Percentiles rank a stretch among this genome's conserved stretches.
These are phyloP conservation scores for Cherax destructor DNA, from an alignment of 1,140 invertebrate species.

Conservation along the genomic window DNA sequence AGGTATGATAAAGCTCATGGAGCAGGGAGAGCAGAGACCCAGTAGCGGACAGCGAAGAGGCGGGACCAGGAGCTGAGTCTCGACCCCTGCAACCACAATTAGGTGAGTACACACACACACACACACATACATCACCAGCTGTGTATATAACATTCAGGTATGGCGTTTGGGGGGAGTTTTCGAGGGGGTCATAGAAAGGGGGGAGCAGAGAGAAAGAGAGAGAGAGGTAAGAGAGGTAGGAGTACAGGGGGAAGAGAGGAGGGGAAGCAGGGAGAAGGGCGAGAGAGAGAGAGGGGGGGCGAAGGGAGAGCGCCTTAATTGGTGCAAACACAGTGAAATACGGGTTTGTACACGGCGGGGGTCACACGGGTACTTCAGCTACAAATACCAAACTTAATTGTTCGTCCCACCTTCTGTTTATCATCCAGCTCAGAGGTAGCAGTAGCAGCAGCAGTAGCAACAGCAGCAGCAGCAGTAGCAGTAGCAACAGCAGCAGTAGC, in stretches of 20 bases:
- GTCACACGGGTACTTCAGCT: background rate
- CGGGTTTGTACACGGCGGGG: conserved; percentile 46
- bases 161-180: background rate
- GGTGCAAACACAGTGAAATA: conserved; percentile 51
- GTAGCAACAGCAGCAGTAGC: too few relatives aligned
- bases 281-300: background rate
- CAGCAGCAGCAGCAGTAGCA: too few relatives aligned
- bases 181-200: background rate
- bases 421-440: background rate
- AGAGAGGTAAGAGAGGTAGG: background rate
- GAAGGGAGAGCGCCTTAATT: conserved; percentile 19
- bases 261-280: background rate
- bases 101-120: too few relatives aligned
- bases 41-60: too few relatives aligned
- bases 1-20: too few relatives aligned
- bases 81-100: too few relatives aligned
- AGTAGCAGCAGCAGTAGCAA: too few relatives aligned
- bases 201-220: background rate
- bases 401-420: conserved; percentile 13
- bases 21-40: too few relatives aligned
- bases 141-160: too few relatives aligned
- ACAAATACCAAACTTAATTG: conserved; percentile 50
- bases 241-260: background rate
- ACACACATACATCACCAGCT: too few relatives aligned
- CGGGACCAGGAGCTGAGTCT: too few relatives aligned